Evolutionary conservation across 30 jellyfish, hydroid and myxozoan genomes (phyloP).

Genomic region (Nemopilema nomurai): DNA sequence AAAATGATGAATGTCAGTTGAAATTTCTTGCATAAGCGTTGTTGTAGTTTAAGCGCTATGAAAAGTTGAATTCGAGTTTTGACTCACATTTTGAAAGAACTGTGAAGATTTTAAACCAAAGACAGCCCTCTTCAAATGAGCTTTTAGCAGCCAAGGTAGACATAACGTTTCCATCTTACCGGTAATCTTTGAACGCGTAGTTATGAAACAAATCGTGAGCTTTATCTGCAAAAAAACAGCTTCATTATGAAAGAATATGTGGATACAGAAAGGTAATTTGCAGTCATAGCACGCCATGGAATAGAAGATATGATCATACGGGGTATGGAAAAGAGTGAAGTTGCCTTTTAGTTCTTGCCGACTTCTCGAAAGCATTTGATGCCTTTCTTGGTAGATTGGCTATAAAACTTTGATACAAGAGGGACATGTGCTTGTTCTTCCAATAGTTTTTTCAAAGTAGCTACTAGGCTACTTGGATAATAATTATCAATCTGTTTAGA

Average conservation of each 20-base stretch:
- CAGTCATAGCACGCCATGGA: constrained; percentile 57
- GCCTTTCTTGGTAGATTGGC: no score
- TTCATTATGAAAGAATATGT: constrained; percentile 24
- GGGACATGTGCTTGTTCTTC: constrained; percentile 67
- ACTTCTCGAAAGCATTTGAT: constrained; percentile 80
- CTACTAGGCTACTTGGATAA: constrained; percentile 58
- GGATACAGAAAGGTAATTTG: constrained; percentile 24
- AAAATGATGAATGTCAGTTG: no score
- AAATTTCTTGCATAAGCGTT: no score
- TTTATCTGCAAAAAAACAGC: constrained; percentile 45
- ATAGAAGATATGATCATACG: constrained; percentile 40
- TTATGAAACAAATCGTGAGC: constrained; percentile 37
- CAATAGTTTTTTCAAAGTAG: constrained; percentile 59
- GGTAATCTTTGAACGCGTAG: constrained; percentile 52
- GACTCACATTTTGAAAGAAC: no score
- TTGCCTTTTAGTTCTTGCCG: constrained; percentile 70
- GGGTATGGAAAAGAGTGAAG: constrained; percentile 55
- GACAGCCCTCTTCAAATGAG: no score
- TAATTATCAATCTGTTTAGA: constrained; percentile 63
- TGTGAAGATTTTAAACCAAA: no score
- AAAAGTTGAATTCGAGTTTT: no score
- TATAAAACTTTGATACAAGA: constrained; percentile 41
- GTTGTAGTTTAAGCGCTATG: no score
- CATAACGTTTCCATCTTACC: constrained; percentile 66
- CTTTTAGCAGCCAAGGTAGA: no score